phyloP scores from a whole-genome alignment of 2,888 invertebrate species.

The Campoplex capitator region DNA sequence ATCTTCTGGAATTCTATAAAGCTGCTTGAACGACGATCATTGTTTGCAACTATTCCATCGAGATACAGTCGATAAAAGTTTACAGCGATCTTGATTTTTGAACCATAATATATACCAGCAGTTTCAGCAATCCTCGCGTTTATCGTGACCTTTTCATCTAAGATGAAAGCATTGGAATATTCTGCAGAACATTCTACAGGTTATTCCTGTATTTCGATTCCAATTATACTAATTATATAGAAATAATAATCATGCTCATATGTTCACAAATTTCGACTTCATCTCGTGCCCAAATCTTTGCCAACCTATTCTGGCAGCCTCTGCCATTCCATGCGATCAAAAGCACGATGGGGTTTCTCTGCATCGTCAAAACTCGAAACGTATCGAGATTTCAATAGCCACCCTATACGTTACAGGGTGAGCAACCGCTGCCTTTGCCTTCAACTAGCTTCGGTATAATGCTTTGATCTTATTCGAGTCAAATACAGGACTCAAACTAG shows the following conservation, averaged over 20 bases:
- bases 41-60: neutral
- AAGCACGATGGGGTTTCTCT: conserved; percentile 40
- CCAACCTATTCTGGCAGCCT: neutral
- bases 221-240: no score
- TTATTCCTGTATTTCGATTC: no score
- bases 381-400: conserved; percentile 51
- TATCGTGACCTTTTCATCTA: neutral
- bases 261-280: neutral
- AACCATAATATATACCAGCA: no score
- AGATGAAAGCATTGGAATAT: no score
- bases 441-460: conserved; percentile 20
- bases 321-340: neutral
- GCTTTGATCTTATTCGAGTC: conserved; percentile 59
- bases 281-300: neutral
- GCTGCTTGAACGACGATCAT: neutral
- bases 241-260: neutral
- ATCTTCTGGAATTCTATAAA: neutral
- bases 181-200: neutral
- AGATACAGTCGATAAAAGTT: conserved; percentile 25
- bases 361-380: conserved; percentile 46
- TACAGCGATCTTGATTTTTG: no score
- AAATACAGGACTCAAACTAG: conserved; percentile 9
- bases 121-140: neutral
- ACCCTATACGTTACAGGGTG: conserved; percentile 30
- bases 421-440: conserved; percentile 44